Percentiles rank a stretch among this genome's conserved stretches.
Evolutionary conservation across 2,113 vertebrate species (phyloP).

Genomic region (Picathartes gymnocephalus): DNA sequence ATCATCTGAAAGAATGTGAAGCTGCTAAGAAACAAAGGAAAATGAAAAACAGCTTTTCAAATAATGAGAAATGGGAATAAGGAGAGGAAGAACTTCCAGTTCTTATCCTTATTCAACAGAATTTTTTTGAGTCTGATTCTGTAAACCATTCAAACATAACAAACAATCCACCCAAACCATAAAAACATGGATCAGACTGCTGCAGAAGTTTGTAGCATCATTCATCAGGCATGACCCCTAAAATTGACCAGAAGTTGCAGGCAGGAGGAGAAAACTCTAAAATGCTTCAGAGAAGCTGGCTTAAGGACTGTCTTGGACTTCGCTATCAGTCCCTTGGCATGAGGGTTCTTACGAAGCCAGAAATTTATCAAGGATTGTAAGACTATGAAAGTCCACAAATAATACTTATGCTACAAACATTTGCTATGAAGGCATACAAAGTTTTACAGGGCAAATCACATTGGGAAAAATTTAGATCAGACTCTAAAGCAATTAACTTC

Average conservation of each 20-base stretch:
- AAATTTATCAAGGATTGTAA: background rate
- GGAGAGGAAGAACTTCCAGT: background rate
- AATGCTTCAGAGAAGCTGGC: background rate
- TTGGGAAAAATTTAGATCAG: background rate
- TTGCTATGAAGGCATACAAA: background rate
- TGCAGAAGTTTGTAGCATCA: background rate
- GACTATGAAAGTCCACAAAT: background rate
- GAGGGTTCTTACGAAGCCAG: background rate
- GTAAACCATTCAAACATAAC: background rate
- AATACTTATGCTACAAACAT: background rate
- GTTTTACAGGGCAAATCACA: background rate
- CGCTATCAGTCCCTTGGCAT: background rate
- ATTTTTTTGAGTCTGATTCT: background rate
- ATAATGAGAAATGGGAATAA: slow-evolving; percentile 24
- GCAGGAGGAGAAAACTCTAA: background rate
- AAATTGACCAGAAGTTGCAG: background rate
- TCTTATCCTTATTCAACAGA: background rate
- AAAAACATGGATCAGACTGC: background rate
- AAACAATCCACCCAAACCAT: slow-evolving; percentile 11
- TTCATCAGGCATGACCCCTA: background rate
- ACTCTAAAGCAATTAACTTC: background rate
- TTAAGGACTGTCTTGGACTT: background rate
- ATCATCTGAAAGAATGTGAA: slow-evolving; percentile 20
- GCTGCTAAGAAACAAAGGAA: slow-evolving; percentile 8
- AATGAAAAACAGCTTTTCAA: slow-evolving; percentile 16